These are phyloP conservation scores for Bos indicus DNA, from an alignment of 2,113 vertebrate species.

Conservation along the genomic window DNA sequence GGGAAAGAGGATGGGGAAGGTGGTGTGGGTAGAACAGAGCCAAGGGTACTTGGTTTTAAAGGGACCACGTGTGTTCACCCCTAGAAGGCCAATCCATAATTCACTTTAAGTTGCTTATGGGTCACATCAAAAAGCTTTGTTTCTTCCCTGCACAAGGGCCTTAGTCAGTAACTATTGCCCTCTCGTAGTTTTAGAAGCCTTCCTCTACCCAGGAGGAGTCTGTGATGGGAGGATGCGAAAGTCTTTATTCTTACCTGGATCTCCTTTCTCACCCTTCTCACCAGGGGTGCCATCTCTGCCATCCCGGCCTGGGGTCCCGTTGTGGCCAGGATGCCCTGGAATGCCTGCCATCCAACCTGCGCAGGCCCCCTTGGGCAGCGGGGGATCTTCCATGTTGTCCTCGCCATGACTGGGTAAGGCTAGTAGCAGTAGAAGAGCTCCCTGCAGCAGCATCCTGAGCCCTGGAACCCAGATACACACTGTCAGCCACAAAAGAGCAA, in stretches of 20 bases:
- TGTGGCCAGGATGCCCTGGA: conserved; percentile 85
- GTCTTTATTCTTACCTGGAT: conserved; percentile 76
- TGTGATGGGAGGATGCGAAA: not conserved
- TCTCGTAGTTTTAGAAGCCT: not conserved
- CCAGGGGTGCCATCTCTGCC: conserved; percentile 85
- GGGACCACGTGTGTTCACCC: not conserved
- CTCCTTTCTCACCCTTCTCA: conserved; percentile 85
- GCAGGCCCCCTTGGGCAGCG: conserved; percentile 73
- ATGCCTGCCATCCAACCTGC: conserved; percentile 86
- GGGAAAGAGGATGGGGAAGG: not conserved
- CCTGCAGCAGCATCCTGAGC: conserved; percentile 58
- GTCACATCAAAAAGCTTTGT: not conserved
- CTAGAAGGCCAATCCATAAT: not conserved
- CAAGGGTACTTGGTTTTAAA: not conserved
- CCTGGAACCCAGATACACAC: conserved; percentile 37
- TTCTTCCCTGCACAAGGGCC: not conserved
- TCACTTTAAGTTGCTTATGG: not conserved
- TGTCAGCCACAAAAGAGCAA: not conserved
- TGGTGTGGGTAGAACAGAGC: not conserved
- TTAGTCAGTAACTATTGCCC: not conserved
- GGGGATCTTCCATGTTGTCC: not conserved
- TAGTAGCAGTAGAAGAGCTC: conserved; percentile 64
- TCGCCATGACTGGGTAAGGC: not conserved
- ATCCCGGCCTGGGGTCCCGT: conserved; percentile 83
- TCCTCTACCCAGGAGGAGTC: not conserved